These are phyloP conservation scores for Carabus problematicus DNA, from an alignment of 2,888 invertebrate species.

Conservation along the genomic window DNA sequence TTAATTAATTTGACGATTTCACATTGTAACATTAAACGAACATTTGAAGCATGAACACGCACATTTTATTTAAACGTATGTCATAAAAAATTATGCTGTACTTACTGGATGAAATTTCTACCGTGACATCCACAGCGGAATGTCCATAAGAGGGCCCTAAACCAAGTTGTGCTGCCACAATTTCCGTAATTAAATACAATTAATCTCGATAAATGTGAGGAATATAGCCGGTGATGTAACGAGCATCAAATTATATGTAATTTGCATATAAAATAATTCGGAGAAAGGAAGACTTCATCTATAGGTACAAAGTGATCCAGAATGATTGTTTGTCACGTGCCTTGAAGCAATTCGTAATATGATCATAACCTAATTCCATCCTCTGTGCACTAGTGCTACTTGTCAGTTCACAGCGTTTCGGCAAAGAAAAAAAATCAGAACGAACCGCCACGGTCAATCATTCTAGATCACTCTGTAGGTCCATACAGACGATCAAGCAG, in stretches of 20 bases:
- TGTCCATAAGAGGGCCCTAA: constrained; percentile 5
- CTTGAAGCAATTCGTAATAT: too few relatives aligned
- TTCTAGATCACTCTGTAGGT: background rate
- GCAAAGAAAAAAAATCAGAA: too few relatives aligned
- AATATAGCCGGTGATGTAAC: constrained; percentile 33
- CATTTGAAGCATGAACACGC: background rate
- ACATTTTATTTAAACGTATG: background rate
- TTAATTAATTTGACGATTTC: too few relatives aligned
- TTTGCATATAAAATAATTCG: constrained; percentile 35
- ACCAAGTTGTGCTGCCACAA: constrained; percentile 22
- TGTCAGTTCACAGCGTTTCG: too few relatives aligned
- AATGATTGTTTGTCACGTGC: too few relatives aligned
- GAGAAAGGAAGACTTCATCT: too few relatives aligned
- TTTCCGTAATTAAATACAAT: constrained; percentile 36
- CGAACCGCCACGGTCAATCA: background rate
- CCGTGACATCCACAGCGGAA: constrained; percentile 16
- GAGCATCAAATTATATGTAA: constrained; percentile 37
- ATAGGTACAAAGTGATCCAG: too few relatives aligned
- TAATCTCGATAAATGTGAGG: constrained; percentile 33
- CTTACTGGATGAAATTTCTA: constrained; percentile 31
- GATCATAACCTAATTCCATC: too few relatives aligned
- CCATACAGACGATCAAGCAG: too few relatives aligned
- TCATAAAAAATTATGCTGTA: constrained; percentile 33
- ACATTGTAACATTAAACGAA: background rate
- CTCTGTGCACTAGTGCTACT: too few relatives aligned